Percentiles rank a stretch among this genome's conserved stretches.
Conservation (phyloP, 2,888 invertebrate genomes). For the Campoplex nolae region DNA sequence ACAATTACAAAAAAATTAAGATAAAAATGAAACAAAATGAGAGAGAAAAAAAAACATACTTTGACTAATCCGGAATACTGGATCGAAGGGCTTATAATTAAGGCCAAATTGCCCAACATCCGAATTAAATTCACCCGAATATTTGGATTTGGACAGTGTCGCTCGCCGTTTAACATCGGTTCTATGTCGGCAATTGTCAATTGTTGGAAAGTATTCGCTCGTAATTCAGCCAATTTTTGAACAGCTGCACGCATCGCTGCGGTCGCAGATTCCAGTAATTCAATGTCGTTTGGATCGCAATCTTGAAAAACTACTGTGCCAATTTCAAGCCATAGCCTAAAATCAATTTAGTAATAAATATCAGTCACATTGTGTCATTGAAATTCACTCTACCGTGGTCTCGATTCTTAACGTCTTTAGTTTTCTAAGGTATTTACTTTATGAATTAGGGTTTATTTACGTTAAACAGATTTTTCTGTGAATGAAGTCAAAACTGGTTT, state of each 20-base stretch:
- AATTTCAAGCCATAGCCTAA: conserved; percentile 89
- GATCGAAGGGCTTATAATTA: conserved; percentile 69
- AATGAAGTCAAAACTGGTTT: too few species aligned
- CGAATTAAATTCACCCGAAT: conserved; percentile 77
- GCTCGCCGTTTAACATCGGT: conserved; percentile 81
- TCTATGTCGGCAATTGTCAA: conserved; percentile 87
- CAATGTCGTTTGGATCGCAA: conserved; percentile 84
- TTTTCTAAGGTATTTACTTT: too few species aligned
- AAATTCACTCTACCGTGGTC: too few species aligned
- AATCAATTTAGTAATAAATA: conserved; percentile 28
- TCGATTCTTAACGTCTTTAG: too few species aligned
- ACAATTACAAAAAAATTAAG: background rate
- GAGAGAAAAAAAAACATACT: conserved; percentile 64
- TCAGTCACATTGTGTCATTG: too few species aligned
- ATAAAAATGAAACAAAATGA: background rate
- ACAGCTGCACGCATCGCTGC: conserved; percentile 91
- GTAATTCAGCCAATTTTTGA: conserved; percentile 87
- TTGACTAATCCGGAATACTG: conserved; percentile 74
- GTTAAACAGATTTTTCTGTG: too few species aligned
- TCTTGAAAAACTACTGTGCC: conserved; percentile 88
- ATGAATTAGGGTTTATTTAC: too few species aligned
- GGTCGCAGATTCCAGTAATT: conserved; percentile 89
- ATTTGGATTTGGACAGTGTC: conserved; percentile 74
- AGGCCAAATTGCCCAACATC: conserved; percentile 77
- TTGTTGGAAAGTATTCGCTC: conserved; percentile 85